Base-by-base conservation (phyloP, 92 coral and sea anemone genomes). In the Porites rus region DNA sequence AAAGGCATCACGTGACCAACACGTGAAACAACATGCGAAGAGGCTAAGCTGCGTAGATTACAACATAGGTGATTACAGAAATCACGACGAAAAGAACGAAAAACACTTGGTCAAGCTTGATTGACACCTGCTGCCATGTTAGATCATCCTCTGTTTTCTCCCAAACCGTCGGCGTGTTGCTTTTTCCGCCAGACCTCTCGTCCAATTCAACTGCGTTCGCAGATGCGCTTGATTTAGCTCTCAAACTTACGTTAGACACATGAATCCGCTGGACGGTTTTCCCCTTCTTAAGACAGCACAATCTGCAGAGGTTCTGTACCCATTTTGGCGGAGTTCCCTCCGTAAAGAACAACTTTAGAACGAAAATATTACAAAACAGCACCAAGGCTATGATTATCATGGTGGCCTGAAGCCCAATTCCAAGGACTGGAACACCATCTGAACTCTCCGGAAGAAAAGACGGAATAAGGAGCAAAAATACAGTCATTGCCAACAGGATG, bases 401-500 rank as follows among this genome's bases (percentile, higher is more conserved):
- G 6, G 90, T 75, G 25, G 82, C 63, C 7, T 86, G 86, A 69
- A 94, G 79, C 64, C 77, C 69, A 1, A 89, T 62, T 18, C 97
- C 97, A 20, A 94, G 82, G 28, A 94, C 58, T 12, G 97, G 97
- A 80, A 94, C 87, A 21, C 88, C 65, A 66, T 89, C 84, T 7
- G 97, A 93, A 38, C 94, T 88, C 69, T 94, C 91, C 19, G 97
- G 97, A 28, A 94, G 93, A 20, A 93, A 88, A 11, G 87, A 81
- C 8, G 93, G 94, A 11, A 94, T 84, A 60, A 94, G 88, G 20
- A 94, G 88, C 75, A 94, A 69, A 38, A 94, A 92, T 20, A 94
- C 98, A 50, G 84, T 94, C 98, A 94, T 94, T 19, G 94, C 98
- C 13, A 94, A 87, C 65, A 94, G 84, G 5, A 94, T 83, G 11